A percentile compares a stretch with the other conserved stretches of the same genome.
Evolutionary conservation across 2,888 invertebrate species (phyloP).

Genomic region (Serripes groenlandicus): DNA sequence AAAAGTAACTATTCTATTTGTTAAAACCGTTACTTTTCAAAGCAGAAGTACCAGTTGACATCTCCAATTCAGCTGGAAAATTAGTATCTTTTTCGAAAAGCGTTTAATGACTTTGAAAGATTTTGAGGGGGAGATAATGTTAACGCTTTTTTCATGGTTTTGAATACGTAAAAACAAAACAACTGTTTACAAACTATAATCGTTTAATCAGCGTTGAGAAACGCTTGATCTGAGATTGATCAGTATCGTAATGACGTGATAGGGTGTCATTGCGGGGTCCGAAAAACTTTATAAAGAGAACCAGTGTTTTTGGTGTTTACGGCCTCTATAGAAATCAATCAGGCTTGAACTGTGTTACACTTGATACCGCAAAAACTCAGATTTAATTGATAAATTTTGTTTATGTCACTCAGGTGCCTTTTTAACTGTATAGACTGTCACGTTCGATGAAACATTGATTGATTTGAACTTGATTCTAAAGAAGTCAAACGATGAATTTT

Average conservation of each 20-base stretch:
- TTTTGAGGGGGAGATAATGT: background rate
- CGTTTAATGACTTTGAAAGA: no score
- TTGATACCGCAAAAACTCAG: conserved; percentile 36
- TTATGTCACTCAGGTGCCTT: conserved; percentile 20
- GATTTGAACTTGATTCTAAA: background rate
- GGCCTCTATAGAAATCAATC: conserved; percentile 46
- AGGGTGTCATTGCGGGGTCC: conserved; percentile 46
- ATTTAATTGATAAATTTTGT: conserved; percentile 30
- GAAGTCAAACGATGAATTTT: conserved; percentile 7
- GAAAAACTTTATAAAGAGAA: conserved; percentile 4
- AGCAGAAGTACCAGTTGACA: no score
- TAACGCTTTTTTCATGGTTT: background rate
- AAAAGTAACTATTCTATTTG: no score
- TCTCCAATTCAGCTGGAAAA: no score
- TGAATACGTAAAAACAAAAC: conserved; percentile 41
- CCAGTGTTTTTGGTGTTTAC: conserved; percentile 40
- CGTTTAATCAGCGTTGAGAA: conserved; percentile 52
- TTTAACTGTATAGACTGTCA: no score
- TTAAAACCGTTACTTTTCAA: no score
- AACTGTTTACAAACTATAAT: conserved; percentile 61
- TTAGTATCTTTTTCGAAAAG: no score
- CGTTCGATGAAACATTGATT: conserved; percentile 1
- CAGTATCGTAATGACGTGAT: conserved; percentile 60
- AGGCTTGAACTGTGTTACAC: conserved; percentile 30
- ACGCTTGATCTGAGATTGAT: conserved; percentile 56